Evolutionary conservation across 2,113 vertebrate genomes (phyloP).

Genomic region (Dascyllus trimaculatus): DNA sequence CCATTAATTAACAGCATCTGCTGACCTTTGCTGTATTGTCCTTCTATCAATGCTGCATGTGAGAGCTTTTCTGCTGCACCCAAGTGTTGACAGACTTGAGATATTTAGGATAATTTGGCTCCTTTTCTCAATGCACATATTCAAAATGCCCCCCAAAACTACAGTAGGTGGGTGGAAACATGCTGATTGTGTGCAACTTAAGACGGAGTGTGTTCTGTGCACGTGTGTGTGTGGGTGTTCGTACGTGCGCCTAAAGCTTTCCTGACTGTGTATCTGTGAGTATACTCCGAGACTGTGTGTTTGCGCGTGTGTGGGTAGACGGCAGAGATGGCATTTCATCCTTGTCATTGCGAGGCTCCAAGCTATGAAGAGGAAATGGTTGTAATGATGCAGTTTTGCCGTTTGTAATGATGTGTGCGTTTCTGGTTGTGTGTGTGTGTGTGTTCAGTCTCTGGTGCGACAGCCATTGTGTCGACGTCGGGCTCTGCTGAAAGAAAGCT

Average conservation of each 20-base stretch:
- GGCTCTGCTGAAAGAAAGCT: slow-evolving; percentile 87
- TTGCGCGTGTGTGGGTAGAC: slow-evolving; percentile 47
- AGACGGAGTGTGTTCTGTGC: neutral
- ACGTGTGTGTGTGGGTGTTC: slow-evolving; percentile 35
- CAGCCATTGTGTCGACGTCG: slow-evolving; percentile 88
- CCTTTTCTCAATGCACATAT: slow-evolving; percentile 2
- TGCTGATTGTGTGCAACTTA: neutral
- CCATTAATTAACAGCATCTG: slow-evolving; percentile 16
- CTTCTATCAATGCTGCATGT: no score
- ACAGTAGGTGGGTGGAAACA: slow-evolving; percentile 2
- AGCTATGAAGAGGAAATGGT: slow-evolving; percentile 69
- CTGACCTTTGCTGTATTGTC: neutral
- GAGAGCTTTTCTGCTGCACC: neutral
- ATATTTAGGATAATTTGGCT: slow-evolving; percentile 8
- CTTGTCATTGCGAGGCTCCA: slow-evolving; percentile 62
- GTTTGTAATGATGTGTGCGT: slow-evolving; percentile 46
- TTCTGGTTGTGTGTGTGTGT: slow-evolving; percentile 43
- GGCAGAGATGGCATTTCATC: slow-evolving; percentile 56
- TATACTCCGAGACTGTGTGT: slow-evolving; percentile 29
- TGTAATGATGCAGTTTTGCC: slow-evolving; percentile 63
- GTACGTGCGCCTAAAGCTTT: slow-evolving; percentile 41
- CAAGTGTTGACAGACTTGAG: neutral
- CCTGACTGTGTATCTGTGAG: slow-evolving; percentile 42
- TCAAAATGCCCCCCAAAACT: neutral
- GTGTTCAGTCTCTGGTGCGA: slow-evolving; percentile 87